These are phyloP conservation scores for Platorchestia sp. DNA, from an alignment of 1,140 invertebrate species.

Conservation along the genomic window DNA sequence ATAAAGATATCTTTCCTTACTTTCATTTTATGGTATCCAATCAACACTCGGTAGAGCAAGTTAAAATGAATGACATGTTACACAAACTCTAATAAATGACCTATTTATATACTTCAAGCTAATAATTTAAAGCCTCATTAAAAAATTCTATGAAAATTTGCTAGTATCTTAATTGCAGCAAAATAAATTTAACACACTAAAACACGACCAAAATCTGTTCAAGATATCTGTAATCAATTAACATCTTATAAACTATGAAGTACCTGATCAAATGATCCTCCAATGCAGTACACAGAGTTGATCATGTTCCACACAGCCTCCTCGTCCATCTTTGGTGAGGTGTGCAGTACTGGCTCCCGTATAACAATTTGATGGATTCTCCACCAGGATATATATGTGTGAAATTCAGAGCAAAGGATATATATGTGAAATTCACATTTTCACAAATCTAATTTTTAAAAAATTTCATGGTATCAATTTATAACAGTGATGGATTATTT, in stretches of 20 bases:
- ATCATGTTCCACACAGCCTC: neutral
- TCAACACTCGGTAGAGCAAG: neutral
- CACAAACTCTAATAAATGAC: no score
- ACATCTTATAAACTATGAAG: neutral
- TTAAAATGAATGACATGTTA: no score
- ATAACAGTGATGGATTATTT: no score
- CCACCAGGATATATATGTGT: neutral
- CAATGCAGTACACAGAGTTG: conserved; percentile 49
- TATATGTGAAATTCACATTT: no score
- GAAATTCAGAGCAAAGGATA: neutral
- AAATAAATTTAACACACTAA: no score
- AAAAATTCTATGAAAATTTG: no score
- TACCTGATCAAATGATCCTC: conserved; percentile 47
- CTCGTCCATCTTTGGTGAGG: neutral
- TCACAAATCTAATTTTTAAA: no score
- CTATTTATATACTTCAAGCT: no score
- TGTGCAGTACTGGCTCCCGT: neutral
- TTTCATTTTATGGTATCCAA: neutral
- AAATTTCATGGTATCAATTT: no score
- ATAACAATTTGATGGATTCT: neutral
- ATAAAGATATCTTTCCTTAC: neutral
- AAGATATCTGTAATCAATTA: neutral
- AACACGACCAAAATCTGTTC: neutral
- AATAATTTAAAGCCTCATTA: no score
- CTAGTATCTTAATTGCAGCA: no score